Evolutionary conservation across 2,113 vertebrate species (phyloP), one percentile per base, ranked within the genome.

Genomic region (Pterophyllum scalare): DNA sequence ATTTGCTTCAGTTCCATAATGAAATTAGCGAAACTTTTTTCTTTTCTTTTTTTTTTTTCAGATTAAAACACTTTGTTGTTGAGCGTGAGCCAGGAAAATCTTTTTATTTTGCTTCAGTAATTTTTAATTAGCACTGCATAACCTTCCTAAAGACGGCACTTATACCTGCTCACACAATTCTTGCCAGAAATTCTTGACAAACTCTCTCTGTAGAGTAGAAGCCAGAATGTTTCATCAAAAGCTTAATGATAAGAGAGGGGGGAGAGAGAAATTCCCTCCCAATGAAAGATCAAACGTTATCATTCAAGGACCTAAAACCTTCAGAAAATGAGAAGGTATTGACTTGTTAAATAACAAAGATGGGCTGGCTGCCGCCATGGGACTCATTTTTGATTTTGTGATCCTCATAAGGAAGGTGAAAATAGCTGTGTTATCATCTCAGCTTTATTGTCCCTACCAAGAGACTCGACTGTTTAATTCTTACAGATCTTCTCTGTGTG

Each of bases 331-430:
- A 88, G 75, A 84, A 61, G 19, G 22, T 77, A 75, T 87, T 65
- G 75, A 85, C 84, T 86, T 61, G 79, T 78, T 60, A 59, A 80
- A 80, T 83, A 65, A 81, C 82, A 79, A 83, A 84, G 82, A 88
- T 70, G 75, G 80, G 72, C 59, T 28, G 35, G 35, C 75, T 40
- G 78, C 83, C 26, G 87, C 86, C 79, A 52, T 22, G 80, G 75
- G 88, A 85, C 82, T 84, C 56, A 57, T 90, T 92, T 92, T 83
- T 72, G 79, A 88, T 79, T 83, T 81, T 85, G 65, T 77, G 76
- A 79, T 84, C 35, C 59, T 85, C 28, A 19, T 79, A 89, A 86
- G 79, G 74, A 70, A 78, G 84, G 79, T 76, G 86, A 89, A 82
- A 82, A 80, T 83, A 70, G 86, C 83, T 79, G 79, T 72, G 58